Conservation (phyloP, 2,113 vertebrate genomes). For the Poecile atricapillus region DNA sequence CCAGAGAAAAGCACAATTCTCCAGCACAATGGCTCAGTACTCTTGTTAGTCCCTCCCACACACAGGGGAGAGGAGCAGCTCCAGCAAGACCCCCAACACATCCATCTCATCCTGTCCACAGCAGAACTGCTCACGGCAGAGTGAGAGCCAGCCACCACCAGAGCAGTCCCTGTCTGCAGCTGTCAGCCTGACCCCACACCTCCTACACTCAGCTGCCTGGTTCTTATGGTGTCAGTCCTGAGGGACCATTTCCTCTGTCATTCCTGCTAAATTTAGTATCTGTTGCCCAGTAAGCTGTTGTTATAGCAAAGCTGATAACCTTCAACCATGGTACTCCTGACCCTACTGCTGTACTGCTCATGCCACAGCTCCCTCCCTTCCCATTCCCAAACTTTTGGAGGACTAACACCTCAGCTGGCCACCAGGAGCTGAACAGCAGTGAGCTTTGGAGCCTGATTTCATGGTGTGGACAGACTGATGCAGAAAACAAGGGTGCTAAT, state of each 20-base stretch:
- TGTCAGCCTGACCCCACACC: neutral
- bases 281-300: neutral
- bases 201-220: neutral
- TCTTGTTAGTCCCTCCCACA: neutral
- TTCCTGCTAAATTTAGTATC: neutral
- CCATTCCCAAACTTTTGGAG: neutral
- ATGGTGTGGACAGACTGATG: neutral
- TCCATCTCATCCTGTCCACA: neutral
- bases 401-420: neutral
- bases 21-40: neutral
- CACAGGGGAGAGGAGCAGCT: neutral
- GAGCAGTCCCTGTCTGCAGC: neutral
- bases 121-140: neutral
- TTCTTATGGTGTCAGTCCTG: neutral
- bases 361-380: neutral
- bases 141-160: neutral
- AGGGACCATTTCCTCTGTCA: neutral
- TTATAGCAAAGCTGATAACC: neutral
- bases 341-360: neutral
- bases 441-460: neutral
- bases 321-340: neutral
- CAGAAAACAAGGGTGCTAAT: neutral
- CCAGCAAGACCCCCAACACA: neutral
- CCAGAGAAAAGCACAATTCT: neutral
- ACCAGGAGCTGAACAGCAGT: rapidly evolving